Conservation (phyloP, 2,888 invertebrate genomes). For the Omphaloscelis lunosa region DNA sequence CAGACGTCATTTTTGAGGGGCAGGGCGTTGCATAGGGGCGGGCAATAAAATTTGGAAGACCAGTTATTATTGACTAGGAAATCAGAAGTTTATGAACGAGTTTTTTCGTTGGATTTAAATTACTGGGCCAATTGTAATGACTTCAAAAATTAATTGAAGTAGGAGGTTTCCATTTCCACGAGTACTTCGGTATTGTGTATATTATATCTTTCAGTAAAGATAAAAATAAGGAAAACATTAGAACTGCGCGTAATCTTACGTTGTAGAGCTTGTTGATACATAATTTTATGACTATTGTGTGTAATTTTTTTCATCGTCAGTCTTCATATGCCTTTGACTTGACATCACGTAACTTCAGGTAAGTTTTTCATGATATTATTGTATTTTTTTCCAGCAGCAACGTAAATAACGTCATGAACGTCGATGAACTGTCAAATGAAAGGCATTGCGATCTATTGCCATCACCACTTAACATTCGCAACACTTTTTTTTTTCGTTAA, state of each 20-base stretch:
- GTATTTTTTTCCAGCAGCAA: not conserved
- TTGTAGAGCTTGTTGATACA: slow-evolving; percentile 1
- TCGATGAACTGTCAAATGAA: too few species aligned
- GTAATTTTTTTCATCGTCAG: not conserved
- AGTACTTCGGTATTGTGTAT: not conserved
- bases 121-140: not conserved
- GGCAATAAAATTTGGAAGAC: slow-evolving; percentile 16
- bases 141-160: not conserved
- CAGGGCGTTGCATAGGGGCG: slow-evolving; percentile 41
- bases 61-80: not conserved
- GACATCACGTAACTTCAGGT: not conserved
- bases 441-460: too few species aligned
- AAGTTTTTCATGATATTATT: not conserved
- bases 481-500: too few species aligned
- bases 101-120: not conserved
- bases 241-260: slow-evolving; percentile 7
- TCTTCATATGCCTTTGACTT: not conserved
- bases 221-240: slow-evolving; percentile 7
- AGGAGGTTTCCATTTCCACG: not conserved
- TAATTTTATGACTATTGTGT: slow-evolving; percentile 5
- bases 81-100: not conserved
- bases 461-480: too few species aligned
- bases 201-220: not conserved
- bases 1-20: slow-evolving; percentile 22
- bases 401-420: too few species aligned